Percentiles rank a stretch among this genome's conserved stretches.
These are phyloP conservation scores for Gambusia yucatana DNA, from an alignment of 2,797 vertebrate species.

Conservation along the genomic window DNA sequence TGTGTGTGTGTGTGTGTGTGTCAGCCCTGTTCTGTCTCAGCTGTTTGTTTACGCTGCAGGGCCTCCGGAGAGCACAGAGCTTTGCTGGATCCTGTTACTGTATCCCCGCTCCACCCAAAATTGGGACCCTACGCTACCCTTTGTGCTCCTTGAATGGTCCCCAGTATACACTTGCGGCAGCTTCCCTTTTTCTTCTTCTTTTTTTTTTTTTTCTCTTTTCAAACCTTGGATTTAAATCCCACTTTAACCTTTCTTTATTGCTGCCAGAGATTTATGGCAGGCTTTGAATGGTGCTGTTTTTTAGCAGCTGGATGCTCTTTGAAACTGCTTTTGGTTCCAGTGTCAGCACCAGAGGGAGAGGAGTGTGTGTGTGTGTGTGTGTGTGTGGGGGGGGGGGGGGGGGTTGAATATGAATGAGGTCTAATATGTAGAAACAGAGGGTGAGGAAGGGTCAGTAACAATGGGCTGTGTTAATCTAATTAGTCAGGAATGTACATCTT, in stretches of 20 bases:
- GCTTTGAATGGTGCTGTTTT: conserved; percentile 82
- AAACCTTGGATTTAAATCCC: conserved; percentile 70
- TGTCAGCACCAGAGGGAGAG: conserved; percentile 85
- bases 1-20: conserved; percentile 42
- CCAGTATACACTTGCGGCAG: conserved; percentile 46
- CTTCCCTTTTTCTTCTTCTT: conserved; percentile 17
- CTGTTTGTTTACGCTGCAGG: conserved; percentile 79
- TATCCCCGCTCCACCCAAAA: conserved; percentile 70
- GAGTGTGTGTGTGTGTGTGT: too few species aligned
- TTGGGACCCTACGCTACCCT: conserved; percentile 57
- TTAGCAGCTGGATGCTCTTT: conserved; percentile 80
- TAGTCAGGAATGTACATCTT: conserved; percentile 74
- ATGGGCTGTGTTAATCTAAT: conserved; percentile 77
- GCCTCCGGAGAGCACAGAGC: conserved; percentile 67
- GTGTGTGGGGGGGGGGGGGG: background rate
- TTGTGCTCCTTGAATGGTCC: conserved; percentile 61
- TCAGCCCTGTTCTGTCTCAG: conserved; percentile 64
- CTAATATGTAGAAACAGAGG: conserved; percentile 17
- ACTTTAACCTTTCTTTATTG: conserved; percentile 86
- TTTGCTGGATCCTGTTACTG: conserved; percentile 78
- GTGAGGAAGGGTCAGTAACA: conserved; percentile 46
- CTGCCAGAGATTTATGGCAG: conserved; percentile 82
- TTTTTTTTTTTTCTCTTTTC: conserved; percentile 34
- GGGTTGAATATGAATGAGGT: background rate
- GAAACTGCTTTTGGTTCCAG: conserved; percentile 86